A percentile compares a stretch with the other conserved stretches of the same genome.
Evolutionary conservation across 2,113 vertebrate species (phyloP).

Genomic region (Eurypyga helias): DNA sequence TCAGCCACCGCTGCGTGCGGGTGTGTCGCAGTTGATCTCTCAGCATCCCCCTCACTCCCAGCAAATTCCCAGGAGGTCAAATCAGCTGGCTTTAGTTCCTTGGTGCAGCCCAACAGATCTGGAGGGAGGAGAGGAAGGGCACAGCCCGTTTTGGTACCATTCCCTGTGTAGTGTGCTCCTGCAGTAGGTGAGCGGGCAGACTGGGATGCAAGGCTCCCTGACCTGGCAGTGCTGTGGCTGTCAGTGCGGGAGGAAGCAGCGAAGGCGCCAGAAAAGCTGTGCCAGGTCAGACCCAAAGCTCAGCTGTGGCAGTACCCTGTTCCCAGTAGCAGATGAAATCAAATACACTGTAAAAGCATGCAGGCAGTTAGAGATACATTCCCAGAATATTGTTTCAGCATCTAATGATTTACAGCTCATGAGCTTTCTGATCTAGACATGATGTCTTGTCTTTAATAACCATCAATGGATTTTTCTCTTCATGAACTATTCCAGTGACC

Average conservation of each 20-base stretch:
- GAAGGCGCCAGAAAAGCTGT: neutral
- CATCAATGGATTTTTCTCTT: neutral
- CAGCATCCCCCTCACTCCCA: neutral
- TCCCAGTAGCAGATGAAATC: neutral
- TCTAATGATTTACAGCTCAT: neutral
- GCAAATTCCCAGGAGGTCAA: neutral
- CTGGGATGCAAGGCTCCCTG: rapidly evolving
- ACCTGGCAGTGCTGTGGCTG: neutral
- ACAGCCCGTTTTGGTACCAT: neutral
- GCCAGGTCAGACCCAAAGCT: neutral
- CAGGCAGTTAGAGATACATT: neutral
- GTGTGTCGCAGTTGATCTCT: neutral
- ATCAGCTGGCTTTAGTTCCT: neutral
- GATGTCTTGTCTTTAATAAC: conserved; percentile 15
- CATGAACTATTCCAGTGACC: neutral
- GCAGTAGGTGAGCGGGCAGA: neutral
- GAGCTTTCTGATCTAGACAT: neutral
- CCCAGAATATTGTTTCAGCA: conserved; percentile 2
- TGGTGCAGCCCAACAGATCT: neutral
- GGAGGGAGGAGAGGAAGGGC: neutral
- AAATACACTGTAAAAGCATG: neutral
- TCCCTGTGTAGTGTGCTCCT: neutral
- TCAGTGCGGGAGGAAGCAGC: rapidly evolving
- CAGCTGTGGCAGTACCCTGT: neutral
- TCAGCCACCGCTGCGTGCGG: neutral